phyloP scores from a whole-genome alignment of 2,113 vertebrate species.

The Phoenicopterus ruber region DNA sequence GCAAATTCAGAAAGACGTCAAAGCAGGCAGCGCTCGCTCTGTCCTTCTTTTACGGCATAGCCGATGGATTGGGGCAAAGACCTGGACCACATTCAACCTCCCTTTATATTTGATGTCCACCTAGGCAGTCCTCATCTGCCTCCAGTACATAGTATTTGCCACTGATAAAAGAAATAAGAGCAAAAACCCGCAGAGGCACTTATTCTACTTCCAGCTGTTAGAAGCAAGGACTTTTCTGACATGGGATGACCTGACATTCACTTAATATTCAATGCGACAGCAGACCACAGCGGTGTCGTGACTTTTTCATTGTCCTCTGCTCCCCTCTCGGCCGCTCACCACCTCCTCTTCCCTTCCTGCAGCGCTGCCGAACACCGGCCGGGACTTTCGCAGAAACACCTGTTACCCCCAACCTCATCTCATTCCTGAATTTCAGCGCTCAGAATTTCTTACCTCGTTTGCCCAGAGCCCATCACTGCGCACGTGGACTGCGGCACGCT shows the following conservation, averaged over 20 bases:
- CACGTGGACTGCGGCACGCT: accelerated
- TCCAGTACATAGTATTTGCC: neutral
- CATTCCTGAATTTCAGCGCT: neutral
- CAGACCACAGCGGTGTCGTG: accelerated
- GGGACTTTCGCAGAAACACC: neutral
- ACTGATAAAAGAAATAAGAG: neutral
- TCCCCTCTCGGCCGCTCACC: neutral
- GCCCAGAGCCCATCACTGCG: neutral
- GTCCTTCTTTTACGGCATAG: neutral
- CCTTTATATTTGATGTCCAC: neutral
- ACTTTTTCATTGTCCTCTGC: neutral
- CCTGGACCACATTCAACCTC: neutral
- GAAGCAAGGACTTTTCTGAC: neutral
- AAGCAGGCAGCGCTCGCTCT: neutral
- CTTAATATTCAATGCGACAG: neutral
- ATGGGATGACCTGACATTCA: neutral
- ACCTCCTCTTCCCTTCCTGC: neutral
- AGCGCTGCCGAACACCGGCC: accelerated
- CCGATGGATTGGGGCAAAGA: neutral
- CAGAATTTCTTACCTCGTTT: neutral
- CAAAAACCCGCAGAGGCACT: neutral
- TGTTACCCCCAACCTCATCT: neutral
- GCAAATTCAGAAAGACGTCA: neutral
- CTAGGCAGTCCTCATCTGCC: neutral
- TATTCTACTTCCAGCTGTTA: neutral